Evolutionary conservation across 2,888 invertebrate genomes (phyloP).

Genomic region (Podabrus alpinus): DNA sequence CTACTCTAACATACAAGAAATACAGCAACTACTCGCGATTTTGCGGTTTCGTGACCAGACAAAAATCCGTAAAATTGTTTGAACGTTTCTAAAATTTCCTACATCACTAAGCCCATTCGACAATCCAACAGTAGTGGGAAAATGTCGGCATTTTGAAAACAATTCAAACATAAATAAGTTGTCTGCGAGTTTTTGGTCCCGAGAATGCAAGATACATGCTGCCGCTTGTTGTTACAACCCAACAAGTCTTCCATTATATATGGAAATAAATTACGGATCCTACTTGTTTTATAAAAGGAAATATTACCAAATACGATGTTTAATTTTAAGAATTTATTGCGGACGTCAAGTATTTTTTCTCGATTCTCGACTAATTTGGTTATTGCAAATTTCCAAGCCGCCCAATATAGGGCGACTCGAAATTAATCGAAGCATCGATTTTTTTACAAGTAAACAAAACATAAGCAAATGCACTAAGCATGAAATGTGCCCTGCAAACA

Average conservation of each 20-base stretch:
- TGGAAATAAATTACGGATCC: conserved; percentile 46
- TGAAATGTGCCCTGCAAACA: conserved; percentile 31
- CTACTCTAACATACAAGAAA: background rate
- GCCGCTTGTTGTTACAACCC: conserved; percentile 52
- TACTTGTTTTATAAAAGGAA: conserved; percentile 23
- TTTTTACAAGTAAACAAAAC: conserved; percentile 4
- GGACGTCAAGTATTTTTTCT: background rate
- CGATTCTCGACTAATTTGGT: background rate
- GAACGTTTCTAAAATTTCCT: conserved; percentile 50
- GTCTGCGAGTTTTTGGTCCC: conserved; percentile 53
- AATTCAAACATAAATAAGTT: conserved; percentile 59
- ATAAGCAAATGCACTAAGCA: conserved; percentile 11
- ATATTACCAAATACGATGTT: conserved; percentile 6
- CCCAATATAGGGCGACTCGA: background rate
- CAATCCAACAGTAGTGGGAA: conserved; percentile 52
- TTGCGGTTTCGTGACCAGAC: conserved; percentile 50
- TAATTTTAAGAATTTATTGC: background rate
- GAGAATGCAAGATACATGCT: conserved; percentile 53
- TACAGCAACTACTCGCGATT: conserved; percentile 35
- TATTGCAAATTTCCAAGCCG: background rate
- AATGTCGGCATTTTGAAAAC: conserved; percentile 58
- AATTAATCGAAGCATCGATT: background rate
- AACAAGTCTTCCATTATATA: conserved; percentile 47
- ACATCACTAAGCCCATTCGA: conserved; percentile 45
- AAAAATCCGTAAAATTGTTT: conserved; percentile 54